phyloP scores from a whole-genome alignment of 2,888 invertebrate species.

The Agrilus biguttatus region DNA sequence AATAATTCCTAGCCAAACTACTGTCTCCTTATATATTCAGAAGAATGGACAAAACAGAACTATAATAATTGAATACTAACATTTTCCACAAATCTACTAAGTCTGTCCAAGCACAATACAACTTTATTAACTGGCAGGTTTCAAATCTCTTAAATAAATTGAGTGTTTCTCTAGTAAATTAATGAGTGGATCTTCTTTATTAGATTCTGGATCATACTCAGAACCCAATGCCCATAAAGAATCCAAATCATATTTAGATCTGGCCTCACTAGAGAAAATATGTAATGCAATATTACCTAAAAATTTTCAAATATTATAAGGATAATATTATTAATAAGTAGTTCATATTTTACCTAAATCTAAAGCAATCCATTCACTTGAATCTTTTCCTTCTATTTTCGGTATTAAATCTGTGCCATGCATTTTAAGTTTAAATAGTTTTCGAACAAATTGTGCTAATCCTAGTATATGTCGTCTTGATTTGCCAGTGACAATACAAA shows the following conservation, averaged over 20 bases:
- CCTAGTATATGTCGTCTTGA: conserved; percentile 62
- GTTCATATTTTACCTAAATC: conserved; percentile 55
- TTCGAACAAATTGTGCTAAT: conserved; percentile 59
- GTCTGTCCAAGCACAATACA: neutral
- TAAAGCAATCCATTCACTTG: conserved; percentile 75
- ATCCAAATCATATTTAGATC: conserved; percentile 74
- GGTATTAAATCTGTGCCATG: conserved; percentile 48
- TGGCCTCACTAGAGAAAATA: conserved; percentile 57
- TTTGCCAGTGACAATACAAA: conserved; percentile 65
- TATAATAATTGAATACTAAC: no score
- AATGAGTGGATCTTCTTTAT: conserved; percentile 43
- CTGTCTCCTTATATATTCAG: no score
- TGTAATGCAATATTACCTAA: conserved; percentile 85
- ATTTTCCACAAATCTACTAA: no score
- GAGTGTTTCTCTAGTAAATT: conserved; percentile 55
- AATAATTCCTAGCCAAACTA: no score
- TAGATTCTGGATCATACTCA: conserved; percentile 58
- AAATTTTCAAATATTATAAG: conserved; percentile 18
- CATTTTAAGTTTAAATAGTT: conserved; percentile 61
- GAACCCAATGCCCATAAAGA: conserved; percentile 80
- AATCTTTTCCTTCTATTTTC: conserved; percentile 60
- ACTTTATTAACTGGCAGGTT: conserved; percentile 34
- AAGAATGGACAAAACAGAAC: no score
- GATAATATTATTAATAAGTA: neutral
- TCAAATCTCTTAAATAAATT: conserved; percentile 44